Conservation (phyloP, 2,113 vertebrate genomes). For the Cottus gobio region DNA sequence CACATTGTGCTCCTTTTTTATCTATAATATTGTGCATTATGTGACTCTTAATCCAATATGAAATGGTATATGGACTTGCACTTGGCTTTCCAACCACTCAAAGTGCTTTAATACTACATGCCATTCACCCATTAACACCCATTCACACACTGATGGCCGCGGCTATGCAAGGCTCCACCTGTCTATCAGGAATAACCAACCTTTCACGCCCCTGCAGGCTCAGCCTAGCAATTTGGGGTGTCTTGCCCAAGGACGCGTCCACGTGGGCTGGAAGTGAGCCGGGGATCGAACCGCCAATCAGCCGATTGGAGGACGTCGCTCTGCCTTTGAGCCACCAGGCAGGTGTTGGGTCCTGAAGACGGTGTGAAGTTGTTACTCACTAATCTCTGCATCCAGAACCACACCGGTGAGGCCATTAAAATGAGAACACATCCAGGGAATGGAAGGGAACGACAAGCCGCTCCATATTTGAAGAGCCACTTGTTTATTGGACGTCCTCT, state of each 20-base stretch:
- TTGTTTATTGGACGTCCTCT: conserved; percentile 71
- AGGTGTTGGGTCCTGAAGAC: conserved; percentile 45
- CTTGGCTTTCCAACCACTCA: background rate
- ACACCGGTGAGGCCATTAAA: conserved; percentile 42
- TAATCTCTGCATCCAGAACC: conserved; percentile 53
- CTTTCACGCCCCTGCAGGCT: background rate
- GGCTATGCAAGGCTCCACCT: too few species aligned
- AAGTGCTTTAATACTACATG: background rate
- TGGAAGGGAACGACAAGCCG: conserved; percentile 62
- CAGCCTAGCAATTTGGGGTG: background rate
- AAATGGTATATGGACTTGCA: conserved; percentile 28
- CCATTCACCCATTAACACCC: background rate
- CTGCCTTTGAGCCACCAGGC: background rate
- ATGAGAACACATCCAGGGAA: conserved; percentile 65
- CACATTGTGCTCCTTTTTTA: conserved; percentile 7
- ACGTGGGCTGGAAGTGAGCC: background rate
- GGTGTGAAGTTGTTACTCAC: conserved; percentile 48
- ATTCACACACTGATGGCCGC: background rate
- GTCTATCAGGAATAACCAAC: background rate
- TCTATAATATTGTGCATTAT: conserved; percentile 35
- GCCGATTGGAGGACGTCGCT: background rate
- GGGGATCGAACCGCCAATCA: background rate
- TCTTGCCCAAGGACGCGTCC: background rate
- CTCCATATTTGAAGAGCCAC: conserved; percentile 69
- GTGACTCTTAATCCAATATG: conserved; percentile 48